Percentiles rank a stretch among this genome's conserved stretches.
phyloP scores from a whole-genome alignment of 2,797 vertebrate species.

The Esox lucius region DNA sequence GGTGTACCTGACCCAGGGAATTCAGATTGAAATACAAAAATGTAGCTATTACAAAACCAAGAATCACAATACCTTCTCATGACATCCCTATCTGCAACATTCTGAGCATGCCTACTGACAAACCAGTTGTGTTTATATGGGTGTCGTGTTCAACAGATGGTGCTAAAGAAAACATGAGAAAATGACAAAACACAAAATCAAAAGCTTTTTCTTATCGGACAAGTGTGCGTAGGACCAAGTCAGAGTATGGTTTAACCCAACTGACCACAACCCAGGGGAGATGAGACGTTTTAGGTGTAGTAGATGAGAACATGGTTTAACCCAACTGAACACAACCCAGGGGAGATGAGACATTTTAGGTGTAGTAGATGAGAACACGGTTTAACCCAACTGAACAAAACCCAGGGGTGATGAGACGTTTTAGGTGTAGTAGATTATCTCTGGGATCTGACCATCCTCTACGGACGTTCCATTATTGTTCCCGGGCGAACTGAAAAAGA shows the following conservation, averaged over 20 bases:
- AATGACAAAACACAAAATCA: neutral
- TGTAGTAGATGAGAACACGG: conserved; percentile 89
- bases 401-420: neutral
- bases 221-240: conserved; percentile 38
- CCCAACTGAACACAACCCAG: neutral
- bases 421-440: conserved; percentile 98
- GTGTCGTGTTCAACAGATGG: neutral
- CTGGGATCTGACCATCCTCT: conserved; percentile 97
- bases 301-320: conserved; percentile 84
- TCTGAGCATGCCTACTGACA: neutral
- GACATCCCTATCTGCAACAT: neutral
- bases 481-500: conserved; percentile 96
- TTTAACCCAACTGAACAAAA: neutral
- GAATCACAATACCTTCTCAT: neutral
- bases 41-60: neutral
- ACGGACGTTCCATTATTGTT: conserved; percentile 98
- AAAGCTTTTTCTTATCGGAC: neutral
- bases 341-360: conserved; percentile 64
- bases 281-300: conserved; percentile 81
- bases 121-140: neutral
- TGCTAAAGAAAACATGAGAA: neutral
- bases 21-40: neutral
- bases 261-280: neutral
- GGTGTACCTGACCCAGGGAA: neutral
- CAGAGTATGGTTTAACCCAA: too few species aligned